Percentiles rank a stretch among this genome's conserved stretches.
Evolutionary conservation across 2,888 invertebrate species (phyloP).

Genomic region (Trichopria drosophilae): DNA sequence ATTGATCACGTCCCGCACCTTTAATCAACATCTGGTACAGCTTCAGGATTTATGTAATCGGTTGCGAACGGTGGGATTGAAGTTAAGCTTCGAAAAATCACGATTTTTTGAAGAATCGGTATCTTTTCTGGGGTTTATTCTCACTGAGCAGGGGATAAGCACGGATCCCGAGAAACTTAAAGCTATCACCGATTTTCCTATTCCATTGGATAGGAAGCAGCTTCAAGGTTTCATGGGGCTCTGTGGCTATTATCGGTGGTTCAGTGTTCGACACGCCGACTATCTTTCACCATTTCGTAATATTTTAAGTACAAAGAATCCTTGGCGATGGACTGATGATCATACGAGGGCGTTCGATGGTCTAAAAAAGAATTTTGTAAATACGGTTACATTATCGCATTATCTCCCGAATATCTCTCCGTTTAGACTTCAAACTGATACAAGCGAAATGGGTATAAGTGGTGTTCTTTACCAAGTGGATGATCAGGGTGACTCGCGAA

Average conservation of each 20-base stretch:
- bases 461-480: slow-evolving; percentile 29
- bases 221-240: slow-evolving; percentile 30
- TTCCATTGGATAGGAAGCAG: slow-evolving; percentile 35
- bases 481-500: slow-evolving; percentile 1
- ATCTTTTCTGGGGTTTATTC: slow-evolving; percentile 9
- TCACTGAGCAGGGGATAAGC: not conserved
- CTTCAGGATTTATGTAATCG: slow-evolving; percentile 29
- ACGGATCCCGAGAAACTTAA: slow-evolving; percentile 25
- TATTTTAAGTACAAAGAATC: not conserved
- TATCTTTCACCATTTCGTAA: slow-evolving; percentile 5
- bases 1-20: slow-evolving; percentile 35
- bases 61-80: slow-evolving; percentile 33
- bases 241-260: slow-evolving; percentile 13
- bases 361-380: slow-evolving; percentile 5
- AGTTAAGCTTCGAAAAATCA: slow-evolving; percentile 38
- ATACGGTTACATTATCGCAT: slow-evolving; percentile 5
- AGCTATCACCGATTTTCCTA: slow-evolving; percentile 34
- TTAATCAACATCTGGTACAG: slow-evolving; percentile 33
- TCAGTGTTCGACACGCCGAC: slow-evolving; percentile 1
- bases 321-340: slow-evolving; percentile 6
- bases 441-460: slow-evolving; percentile 25
- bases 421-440: slow-evolving; percentile 30
- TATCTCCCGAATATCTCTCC: not conserved
- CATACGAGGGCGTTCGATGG: slow-evolving; percentile 5
- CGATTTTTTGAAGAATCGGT: slow-evolving; percentile 25